Conservation (phyloP, 2,113 vertebrate genomes). For the Equus quagga region DNA sequence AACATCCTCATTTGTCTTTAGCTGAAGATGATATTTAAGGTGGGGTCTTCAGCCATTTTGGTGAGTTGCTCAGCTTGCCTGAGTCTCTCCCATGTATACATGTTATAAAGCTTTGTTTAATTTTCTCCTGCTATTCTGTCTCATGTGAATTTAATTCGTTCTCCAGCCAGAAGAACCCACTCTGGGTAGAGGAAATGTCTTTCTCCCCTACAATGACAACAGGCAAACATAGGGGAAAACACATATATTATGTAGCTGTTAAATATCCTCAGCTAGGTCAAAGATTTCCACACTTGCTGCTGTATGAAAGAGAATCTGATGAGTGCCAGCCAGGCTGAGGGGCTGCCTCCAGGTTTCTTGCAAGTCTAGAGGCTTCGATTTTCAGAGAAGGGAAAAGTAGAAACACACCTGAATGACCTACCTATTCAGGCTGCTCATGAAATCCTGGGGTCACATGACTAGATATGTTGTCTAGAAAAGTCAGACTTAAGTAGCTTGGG, state of each 20-base stretch:
- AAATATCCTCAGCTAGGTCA: slow-evolving; percentile 9
- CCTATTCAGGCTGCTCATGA: not conserved
- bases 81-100: too few species aligned
- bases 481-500: not conserved
- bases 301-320: not conserved
- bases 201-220: not conserved
- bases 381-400: not conserved
- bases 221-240: slow-evolving; percentile 49
- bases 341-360: not conserved
- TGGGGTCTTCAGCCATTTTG: too few species aligned
- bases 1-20: too few species aligned
- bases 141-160: too few species aligned
- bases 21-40: too few species aligned
- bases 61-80: too few species aligned
- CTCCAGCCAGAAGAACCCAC: too few species aligned
- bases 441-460: not conserved
- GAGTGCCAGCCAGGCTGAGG: not conserved
- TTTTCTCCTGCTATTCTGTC: too few species aligned
- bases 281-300: not conserved
- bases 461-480: not conserved
- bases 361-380: not conserved
- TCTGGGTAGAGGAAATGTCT: too few species aligned
- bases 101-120: too few species aligned
- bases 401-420: not conserved
- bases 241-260: not conserved